Evolutionary conservation across 2,797 vertebrate genomes (phyloP).

Genomic region (Megalops cyprinoides): DNA sequence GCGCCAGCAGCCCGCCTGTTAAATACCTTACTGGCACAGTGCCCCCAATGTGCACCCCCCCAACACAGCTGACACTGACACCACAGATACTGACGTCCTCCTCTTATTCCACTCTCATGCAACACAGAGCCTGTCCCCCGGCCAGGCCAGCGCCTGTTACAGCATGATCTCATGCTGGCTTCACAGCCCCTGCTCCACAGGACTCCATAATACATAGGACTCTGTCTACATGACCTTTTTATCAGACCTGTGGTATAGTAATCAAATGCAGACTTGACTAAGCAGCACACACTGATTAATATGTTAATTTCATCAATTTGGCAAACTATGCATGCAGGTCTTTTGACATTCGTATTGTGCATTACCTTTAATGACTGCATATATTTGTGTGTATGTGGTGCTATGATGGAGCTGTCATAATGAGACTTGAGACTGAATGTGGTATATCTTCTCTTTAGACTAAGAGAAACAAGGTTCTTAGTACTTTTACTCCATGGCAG

Average conservation of each 20-base stretch:
- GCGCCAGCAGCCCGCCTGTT: constrained; percentile 56
- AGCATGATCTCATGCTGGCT: constrained; percentile 70
- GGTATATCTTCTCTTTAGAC: too few relatives aligned
- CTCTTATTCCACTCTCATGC: constrained; percentile 48
- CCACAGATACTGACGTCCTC: constrained; percentile 39
- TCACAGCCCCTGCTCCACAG: constrained; percentile 40
- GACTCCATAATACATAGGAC: not conserved
- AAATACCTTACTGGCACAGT: constrained; percentile 70
- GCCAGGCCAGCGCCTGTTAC: constrained; percentile 64
- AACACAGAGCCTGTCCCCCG: constrained; percentile 54
- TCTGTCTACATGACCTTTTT: not conserved
- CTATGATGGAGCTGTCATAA: too few relatives aligned
- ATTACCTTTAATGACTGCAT: too few relatives aligned
- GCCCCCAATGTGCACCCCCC: constrained; percentile 49
- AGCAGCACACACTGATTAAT: not conserved
- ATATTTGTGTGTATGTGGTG: too few relatives aligned
- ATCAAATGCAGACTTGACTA: not conserved
- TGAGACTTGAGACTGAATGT: too few relatives aligned
- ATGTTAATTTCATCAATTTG: not conserved
- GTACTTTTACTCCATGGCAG: too few relatives aligned
- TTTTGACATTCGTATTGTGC: too few relatives aligned
- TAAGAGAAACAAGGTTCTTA: too few relatives aligned
- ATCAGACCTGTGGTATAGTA: not conserved
- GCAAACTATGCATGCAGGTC: not conserved
- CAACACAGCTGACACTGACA: constrained; percentile 44